A percentile compares a stretch with the other conserved stretches of the same genome.
Evolutionary conservation across 2,888 invertebrate species (phyloP).

Genomic region (Exocentrus adspersus): DNA sequence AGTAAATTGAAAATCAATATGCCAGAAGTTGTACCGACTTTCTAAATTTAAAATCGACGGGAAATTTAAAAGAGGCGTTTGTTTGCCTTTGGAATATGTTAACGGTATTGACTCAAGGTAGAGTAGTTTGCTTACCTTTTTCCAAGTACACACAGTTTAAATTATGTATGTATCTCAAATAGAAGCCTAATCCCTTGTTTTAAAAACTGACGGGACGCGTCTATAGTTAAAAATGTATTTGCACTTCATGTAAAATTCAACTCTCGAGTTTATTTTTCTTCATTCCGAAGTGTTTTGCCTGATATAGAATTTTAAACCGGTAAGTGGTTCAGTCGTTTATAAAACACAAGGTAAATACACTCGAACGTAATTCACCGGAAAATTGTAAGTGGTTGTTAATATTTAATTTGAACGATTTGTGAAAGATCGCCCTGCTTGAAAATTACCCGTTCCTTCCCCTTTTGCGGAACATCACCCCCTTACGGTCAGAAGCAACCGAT

Average conservation of each 20-base stretch:
- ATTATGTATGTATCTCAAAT: conserved; percentile 2
- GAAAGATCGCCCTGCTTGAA: not conserved
- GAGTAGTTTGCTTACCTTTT: conserved; percentile 38
- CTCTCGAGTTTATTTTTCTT: conserved; percentile 1
- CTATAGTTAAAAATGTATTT: not conserved
- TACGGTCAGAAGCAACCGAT: not conserved
- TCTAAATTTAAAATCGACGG: conserved; percentile 12
- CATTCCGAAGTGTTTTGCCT: not conserved
- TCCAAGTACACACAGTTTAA: conserved; percentile 10
- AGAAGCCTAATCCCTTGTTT: not conserved
- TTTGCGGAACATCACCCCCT: not conserved
- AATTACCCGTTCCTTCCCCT: not conserved
- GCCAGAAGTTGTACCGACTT: conserved; percentile 35
- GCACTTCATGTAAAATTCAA: conserved; percentile 5
- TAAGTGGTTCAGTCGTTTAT: not conserved
- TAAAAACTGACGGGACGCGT: not conserved
- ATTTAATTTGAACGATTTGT: conserved; percentile 1
- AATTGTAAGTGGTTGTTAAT: not conserved
- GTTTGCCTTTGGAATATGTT: conserved; percentile 35
- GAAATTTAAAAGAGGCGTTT: conserved; percentile 33
- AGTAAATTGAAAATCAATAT: conserved; percentile 61
- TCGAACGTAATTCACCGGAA: not conserved
- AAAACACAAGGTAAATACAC: not conserved
- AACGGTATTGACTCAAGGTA: conserved; percentile 39
- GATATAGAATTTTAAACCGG: not conserved